These are phyloP conservation scores for Heterotilapia buettikoferi DNA, from an alignment of 2,113 vertebrate species.

Conservation along the genomic window DNA sequence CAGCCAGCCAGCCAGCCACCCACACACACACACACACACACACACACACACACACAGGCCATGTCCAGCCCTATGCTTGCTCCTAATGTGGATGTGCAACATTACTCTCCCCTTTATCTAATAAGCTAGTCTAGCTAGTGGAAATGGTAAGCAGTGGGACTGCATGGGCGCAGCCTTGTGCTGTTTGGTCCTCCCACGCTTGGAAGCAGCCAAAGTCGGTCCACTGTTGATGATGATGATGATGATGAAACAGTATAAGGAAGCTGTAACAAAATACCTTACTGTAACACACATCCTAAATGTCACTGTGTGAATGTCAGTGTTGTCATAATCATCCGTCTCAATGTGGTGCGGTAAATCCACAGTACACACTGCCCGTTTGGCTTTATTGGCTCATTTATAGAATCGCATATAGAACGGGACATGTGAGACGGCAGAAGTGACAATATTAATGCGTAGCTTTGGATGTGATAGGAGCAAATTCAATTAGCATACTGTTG, in stretches of 20 bases:
- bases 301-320: neutral
- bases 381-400: neutral
- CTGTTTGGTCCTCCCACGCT: conserved; percentile 38
- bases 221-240: conserved; percentile 17
- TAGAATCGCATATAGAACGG: neutral
- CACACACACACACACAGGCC: neutral
- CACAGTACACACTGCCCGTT: neutral
- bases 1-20: neutral
- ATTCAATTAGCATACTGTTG: neutral
- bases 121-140: conserved; percentile 56
- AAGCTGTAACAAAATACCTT: conserved; percentile 1
- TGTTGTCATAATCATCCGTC: neutral
- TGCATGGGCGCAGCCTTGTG: conserved; percentile 28
- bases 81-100: conserved; percentile 53
- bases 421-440: neutral
- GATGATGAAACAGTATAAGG: conserved; percentile 12
- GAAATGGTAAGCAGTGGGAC: conserved; percentile 39
- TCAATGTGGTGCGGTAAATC: neutral
- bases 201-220: conserved; percentile 15
- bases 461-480: neutral
- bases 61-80: conserved; percentile 20
- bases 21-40: neutral
- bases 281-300: neutral
- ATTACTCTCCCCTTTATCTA: conserved; percentile 63
- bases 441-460: neutral